Base-by-base conservation (phyloP, 2,797 vertebrate genomes). In the Macropus fuliginosus region DNA sequence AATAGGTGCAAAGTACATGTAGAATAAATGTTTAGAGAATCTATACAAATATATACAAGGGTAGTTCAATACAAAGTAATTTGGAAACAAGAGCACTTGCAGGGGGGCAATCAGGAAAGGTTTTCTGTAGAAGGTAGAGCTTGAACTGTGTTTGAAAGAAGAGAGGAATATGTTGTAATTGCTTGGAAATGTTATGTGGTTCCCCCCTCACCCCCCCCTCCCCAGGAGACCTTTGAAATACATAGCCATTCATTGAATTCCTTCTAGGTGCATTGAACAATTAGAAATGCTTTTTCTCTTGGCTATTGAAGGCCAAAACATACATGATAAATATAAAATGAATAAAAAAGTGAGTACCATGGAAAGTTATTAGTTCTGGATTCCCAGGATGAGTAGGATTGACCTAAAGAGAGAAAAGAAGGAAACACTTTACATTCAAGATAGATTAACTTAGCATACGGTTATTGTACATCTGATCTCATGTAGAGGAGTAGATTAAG, bases 341-440 rank as follows among this genome's bases (percentile, higher is more conserved):
- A 96, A 95, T 0, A 95, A 92, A 74, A 90, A 40, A 34, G 34
- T 56, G 46, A 92, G 50, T 98, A 99, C 98, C 98, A 2, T 97
- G 97, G 91, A 95, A 97, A 46, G 97, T 96, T 96, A 96, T 94
- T 93, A 95, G 95, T 46, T 98, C 98, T 93, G 97, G 96, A 94
- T 98, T 98, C 92, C 96, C 98, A 59, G 97, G 95, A 55, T 97
- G 94, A 11, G 92, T n/a, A 87, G 93, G 52, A 56, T 81, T 97
- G 55, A 98, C 97, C 99, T 99, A 94, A 1, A 96, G 52, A 96
- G 93, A 97, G 31, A 98, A 46, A 97, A 90, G 89, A 50, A 29
- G 55, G 12, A 57, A 46, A 55, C 21, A 27, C 40, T 87, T 87
- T 50, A 87, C 13, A 46, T 87, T 87, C 21, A 40, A 81, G 40